A percentile compares a stretch with the other conserved stretches of the same genome.
phyloP scores from a whole-genome alignment of 2,888 invertebrate genomes.

The Drosophila heteroneura region DNA sequence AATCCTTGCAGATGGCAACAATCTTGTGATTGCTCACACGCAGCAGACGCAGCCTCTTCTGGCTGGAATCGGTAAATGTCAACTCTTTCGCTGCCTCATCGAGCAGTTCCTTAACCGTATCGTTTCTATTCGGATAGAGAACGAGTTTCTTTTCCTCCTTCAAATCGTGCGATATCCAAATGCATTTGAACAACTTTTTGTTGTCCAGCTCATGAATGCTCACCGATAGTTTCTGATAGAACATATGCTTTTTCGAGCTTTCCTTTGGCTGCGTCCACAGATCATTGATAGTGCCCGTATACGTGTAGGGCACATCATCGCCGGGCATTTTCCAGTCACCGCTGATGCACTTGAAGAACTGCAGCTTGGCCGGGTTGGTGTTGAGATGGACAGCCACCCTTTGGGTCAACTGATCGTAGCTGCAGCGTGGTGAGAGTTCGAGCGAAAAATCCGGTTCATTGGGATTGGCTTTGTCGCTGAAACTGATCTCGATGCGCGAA shows the following conservation, averaged over 20 bases:
- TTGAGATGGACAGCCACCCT: conserved; percentile 96
- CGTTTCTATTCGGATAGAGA: conserved; percentile 98
- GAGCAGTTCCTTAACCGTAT: conserved; percentile 94
- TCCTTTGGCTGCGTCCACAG: conserved; percentile 94
- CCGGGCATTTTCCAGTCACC: conserved; percentile 83
- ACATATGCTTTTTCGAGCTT: conserved; percentile 94
- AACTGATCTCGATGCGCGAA: conserved; percentile 96
- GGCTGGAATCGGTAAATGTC: conserved; percentile 93
- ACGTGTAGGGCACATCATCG: conserved; percentile 83
- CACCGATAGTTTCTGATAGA: conserved; percentile 98
- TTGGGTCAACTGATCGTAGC: conserved; percentile 97
- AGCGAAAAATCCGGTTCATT: conserved; percentile 93
- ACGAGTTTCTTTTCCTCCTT: conserved; percentile 98
- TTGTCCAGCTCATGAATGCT: conserved; percentile 98
- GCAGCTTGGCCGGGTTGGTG: conserved; percentile 96
- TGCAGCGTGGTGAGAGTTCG: conserved; percentile 96
- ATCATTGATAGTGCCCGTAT: conserved; percentile 89
- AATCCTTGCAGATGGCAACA: conserved; percentile 89
- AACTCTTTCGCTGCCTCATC: conserved; percentile 97
- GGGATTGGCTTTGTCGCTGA: conserved; percentile 97
- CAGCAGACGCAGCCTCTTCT: conserved; percentile 93
- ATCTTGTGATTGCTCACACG: conserved; percentile 92
- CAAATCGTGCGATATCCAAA: conserved; percentile 94
- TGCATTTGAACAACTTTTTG: conserved; percentile 96
- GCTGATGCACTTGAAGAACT: conserved; percentile 98